Conservation (phyloP, 2,113 vertebrate genomes). For the Scartelaos histophorus region DNA sequence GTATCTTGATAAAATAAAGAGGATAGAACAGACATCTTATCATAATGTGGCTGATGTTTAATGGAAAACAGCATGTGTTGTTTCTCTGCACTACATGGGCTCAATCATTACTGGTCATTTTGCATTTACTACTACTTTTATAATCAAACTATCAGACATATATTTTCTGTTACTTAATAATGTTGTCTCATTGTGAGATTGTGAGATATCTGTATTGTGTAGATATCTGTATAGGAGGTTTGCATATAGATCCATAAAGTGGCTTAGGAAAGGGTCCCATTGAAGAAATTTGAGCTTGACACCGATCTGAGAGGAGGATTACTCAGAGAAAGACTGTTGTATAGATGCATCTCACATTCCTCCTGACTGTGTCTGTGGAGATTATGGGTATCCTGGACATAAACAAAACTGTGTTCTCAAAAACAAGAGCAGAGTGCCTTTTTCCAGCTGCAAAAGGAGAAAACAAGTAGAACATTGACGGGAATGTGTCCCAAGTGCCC, state of each 20-base stretch:
- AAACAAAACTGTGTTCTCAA: conserved; percentile 10
- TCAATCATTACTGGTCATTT: not conserved
- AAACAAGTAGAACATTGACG: conserved; percentile 44
- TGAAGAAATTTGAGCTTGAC: conserved; percentile 15
- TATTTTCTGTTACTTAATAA: not conserved
- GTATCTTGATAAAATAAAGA: not conserved
- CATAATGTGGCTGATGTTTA: no score
- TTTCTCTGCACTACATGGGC: not conserved
- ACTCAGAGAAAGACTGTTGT: conserved; percentile 1
- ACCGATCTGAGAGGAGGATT: conserved; percentile 15
- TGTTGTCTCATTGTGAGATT: not conserved
- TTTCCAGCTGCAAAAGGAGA: conserved; percentile 43
- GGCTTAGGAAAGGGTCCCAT: conserved; percentile 9
- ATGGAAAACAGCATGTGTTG: not conserved
- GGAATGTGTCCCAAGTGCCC: conserved; percentile 31
- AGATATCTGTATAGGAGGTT: not conserved
- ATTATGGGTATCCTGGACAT: conserved; percentile 1
- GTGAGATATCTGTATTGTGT: not conserved
- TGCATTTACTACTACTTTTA: not conserved
- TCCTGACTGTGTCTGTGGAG: conserved; percentile 9
- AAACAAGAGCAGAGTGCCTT: conserved; percentile 20
- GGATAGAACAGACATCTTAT: not conserved
- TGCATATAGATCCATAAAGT: not conserved
- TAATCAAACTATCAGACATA: not conserved
- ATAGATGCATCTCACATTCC: conserved; percentile 22